Percentiles rank a stretch among this genome's conserved stretches.
phyloP scores from a whole-genome alignment of 2,113 vertebrate genomes.

The Ranitomeya variabilis region DNA sequence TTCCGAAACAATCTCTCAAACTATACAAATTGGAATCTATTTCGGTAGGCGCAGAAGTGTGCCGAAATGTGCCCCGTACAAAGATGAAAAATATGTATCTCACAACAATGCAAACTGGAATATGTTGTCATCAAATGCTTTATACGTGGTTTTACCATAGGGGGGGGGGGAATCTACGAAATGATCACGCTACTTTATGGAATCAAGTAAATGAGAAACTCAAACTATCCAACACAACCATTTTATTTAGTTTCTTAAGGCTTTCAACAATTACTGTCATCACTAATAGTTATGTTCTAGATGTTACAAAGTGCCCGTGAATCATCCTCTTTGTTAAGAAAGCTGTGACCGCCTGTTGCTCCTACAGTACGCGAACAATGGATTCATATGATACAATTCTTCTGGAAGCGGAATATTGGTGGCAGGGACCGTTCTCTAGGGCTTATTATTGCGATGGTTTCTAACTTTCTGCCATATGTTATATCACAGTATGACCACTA shows the following conservation, averaged over 20 bases:
- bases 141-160: neutral
- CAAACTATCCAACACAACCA: neutral
- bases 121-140: neutral
- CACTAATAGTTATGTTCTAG: neutral
- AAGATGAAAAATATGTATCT: neutral
- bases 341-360: neutral
- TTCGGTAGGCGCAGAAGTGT: neutral
- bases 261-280: neutral
- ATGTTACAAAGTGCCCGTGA: neutral
- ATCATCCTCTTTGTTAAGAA: neutral
- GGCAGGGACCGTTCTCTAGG: too few relatives aligned
- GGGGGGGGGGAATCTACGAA: neutral
- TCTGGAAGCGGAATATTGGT: neutral
- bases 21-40: constrained; percentile 7
- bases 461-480: neutral
- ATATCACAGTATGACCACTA: neutral
- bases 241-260: neutral
- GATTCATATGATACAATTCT: neutral
- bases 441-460: too few relatives aligned
- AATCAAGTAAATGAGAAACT: neutral
- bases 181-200: neutral
- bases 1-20: neutral
- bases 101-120: neutral
- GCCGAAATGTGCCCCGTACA: neutral
- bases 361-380: neutral